Conservation (phyloP, 1,140 invertebrate species). For the Aphis gossypii region DNA sequence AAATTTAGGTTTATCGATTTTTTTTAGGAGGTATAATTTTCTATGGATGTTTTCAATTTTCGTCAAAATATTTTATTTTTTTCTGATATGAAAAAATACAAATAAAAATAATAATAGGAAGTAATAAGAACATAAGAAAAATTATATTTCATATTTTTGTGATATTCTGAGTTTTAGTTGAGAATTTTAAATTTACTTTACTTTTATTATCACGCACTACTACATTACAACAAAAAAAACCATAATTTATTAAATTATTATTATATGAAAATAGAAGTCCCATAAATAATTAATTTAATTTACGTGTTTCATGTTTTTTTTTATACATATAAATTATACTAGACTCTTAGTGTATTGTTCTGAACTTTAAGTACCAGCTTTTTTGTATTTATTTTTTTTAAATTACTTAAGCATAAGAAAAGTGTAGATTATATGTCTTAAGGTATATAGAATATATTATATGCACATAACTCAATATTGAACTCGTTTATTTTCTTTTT, state of each 20-base stretch:
- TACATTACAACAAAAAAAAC: not conserved
- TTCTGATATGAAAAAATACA: not conserved
- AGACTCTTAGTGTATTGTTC: not conserved
- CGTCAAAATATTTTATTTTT: not conserved
- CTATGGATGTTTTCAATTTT: not conserved
- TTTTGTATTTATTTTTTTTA: not conserved
- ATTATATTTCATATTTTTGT: not conserved
- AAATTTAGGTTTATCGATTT: too few species aligned
- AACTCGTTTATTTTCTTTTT: not conserved
- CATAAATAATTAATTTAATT: constrained; percentile 8
- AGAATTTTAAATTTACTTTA: not conserved
- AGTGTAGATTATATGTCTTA: not conserved
- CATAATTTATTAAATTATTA: not conserved
- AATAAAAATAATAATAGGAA: not conserved
- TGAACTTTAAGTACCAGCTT: not conserved
- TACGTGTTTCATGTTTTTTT: not conserved
- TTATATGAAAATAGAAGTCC: not conserved
- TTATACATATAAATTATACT: not conserved
- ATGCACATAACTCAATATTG: not conserved
- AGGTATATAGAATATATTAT: not conserved
- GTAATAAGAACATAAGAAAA: not conserved
- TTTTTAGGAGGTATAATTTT: not conserved
- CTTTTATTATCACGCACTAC: not conserved
- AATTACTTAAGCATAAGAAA: not conserved
- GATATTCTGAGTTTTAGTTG: not conserved